phyloP scores from a whole-genome alignment of 2,113 vertebrate species.

The Otis tarda region DNA sequence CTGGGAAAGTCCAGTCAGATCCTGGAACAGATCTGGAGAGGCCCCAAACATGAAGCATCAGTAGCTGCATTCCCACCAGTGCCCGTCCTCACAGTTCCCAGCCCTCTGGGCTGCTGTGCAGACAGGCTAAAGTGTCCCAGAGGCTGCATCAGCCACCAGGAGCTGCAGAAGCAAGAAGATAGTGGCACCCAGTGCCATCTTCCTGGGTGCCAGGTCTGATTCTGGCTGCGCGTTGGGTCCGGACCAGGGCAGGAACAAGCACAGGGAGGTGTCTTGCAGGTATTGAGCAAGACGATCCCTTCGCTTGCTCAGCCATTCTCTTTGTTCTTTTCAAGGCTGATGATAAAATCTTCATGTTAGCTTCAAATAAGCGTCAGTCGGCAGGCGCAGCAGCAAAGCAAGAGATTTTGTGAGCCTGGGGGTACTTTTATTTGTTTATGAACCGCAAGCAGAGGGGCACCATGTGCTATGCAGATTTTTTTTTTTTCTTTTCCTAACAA shows the following conservation, averaged over 20 bases:
- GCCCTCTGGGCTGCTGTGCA: not conserved
- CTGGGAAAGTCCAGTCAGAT: not conserved
- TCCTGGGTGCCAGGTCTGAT: fast-evolving
- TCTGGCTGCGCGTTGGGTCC: fast-evolving
- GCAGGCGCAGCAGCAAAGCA: not conserved
- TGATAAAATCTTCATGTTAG: not conserved
- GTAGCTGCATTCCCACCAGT: not conserved
- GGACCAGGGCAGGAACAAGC: not conserved
- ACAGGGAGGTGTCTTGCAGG: not conserved
- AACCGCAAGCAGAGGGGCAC: not conserved
- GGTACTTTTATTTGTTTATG: not conserved
- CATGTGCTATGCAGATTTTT: not conserved
- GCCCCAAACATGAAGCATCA: not conserved
- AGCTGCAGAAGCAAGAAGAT: not conserved
- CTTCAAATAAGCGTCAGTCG: not conserved
- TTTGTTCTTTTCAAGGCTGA: not conserved
- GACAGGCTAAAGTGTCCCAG: not conserved
- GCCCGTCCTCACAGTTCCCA: not conserved
- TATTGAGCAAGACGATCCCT: not conserved
- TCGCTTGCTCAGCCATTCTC: not conserved
- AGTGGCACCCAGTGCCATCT: not conserved
- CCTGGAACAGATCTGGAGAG: not conserved
- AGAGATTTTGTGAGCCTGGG: not conserved
- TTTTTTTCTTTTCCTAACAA: not conserved
- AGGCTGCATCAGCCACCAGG: not conserved